These are phyloP conservation scores for Malacoraja senta DNA, from an alignment of 2,797 vertebrate species.

Conservation along the genomic window DNA sequence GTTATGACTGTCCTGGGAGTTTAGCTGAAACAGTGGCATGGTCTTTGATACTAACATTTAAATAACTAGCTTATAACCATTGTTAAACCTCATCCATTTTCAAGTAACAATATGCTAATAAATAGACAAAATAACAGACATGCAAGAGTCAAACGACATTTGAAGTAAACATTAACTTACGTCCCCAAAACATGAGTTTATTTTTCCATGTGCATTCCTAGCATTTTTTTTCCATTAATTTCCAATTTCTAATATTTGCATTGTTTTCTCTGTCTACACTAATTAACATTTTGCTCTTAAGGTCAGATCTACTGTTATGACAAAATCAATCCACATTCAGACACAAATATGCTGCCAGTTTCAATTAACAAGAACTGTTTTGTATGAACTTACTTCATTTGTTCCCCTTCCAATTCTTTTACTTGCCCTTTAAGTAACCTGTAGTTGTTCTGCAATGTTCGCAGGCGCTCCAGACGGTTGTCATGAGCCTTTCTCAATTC, in stretches of 20 bases:
- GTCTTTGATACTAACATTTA: not conserved
- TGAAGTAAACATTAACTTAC: not conserved
- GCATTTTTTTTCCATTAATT: not conserved
- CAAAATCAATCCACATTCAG: not conserved
- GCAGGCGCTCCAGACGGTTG: conserved; percentile 68
- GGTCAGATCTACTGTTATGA: not conserved
- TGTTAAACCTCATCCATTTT: not conserved
- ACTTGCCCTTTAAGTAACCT: conserved; percentile 74
- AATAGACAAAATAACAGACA: too few relatives aligned
- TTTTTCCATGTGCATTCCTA: not conserved
- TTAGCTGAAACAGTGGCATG: too few relatives aligned
- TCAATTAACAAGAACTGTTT: conserved; percentile 12
- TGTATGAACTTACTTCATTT: conserved; percentile 63
- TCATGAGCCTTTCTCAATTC: conserved; percentile 73
- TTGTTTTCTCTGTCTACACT: not conserved
- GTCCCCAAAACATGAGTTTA: not conserved
- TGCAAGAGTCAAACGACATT: not conserved
- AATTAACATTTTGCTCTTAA: not conserved
- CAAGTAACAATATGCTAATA: not conserved
- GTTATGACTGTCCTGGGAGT: too few relatives aligned
- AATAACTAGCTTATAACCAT: not conserved
- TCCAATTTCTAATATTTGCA: not conserved
- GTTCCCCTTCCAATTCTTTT: conserved; percentile 68
- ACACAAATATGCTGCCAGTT: not conserved
- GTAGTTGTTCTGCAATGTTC: conserved; percentile 79